phyloP scores from a whole-genome alignment of 2,113 vertebrate genomes.

The Emydocephalus ijimae region DNA sequence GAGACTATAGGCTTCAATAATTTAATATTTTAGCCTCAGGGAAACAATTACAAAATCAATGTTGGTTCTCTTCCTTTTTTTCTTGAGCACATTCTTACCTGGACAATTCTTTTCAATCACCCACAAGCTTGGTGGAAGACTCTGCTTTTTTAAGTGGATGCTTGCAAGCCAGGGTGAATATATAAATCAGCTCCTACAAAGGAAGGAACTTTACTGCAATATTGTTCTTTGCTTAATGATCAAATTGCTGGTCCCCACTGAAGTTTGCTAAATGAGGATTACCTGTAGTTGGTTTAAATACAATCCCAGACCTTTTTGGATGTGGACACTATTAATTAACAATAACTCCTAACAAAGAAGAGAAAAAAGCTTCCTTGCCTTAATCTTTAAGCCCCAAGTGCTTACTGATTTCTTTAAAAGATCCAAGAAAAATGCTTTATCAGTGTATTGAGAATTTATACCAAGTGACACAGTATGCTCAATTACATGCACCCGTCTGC shows the following conservation, averaged over 20 bases:
- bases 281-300: neutral
- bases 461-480: too few species aligned
- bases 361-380: neutral
- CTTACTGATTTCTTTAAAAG: neutral
- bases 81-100: neutral
- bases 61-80: neutral
- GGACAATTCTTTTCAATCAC: neutral
- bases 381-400: neutral
- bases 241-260: neutral
- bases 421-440: neutral
- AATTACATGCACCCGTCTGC: too few species aligned
- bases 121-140: neutral
- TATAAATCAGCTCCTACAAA: neutral
- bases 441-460: too few species aligned
- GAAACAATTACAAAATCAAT: neutral
- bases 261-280: neutral
- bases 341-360: neutral
- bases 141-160: neutral
- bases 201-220: neutral
- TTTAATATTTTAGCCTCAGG: neutral
- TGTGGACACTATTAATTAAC: neutral
- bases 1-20: neutral
- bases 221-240: neutral
- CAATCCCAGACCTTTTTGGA: neutral
- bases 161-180: neutral